Base-by-base conservation (phyloP, 2,113 vertebrate species). In the Corythornis madagascariensis region DNA sequence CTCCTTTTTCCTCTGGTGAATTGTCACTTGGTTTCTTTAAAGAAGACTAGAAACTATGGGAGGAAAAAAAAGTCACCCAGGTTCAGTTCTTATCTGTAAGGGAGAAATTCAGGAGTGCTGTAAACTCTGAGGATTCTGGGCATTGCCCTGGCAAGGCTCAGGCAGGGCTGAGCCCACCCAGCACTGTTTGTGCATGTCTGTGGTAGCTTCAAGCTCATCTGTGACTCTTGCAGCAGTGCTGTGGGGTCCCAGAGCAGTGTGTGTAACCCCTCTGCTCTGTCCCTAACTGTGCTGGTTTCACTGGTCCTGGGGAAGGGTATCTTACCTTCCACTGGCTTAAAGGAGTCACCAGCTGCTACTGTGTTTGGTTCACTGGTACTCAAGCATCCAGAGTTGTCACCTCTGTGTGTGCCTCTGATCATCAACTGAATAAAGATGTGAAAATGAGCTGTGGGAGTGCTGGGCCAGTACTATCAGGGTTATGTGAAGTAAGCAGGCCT, bases 131-230 rank as follows among this genome's bases (percentile, higher is more conserved):
- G 40, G 64, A 17, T 71, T 47, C 53, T 70, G 56, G 65, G 73
- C 56, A 38, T 7, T 33, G 38, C 24, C 57, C 12, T 20, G 19
- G 70, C 56, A 10, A 55, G 72, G 45, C 59, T 79, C 24, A 40
- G 48, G 31, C 24, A 40, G 48, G 31, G 48, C 63, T 67, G 55
- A 83, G 69, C 61, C 70, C 48, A 9, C 8, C 69, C 38, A 13
- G 4, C 7, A 3, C 19, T 16, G 15, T 4, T 8, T 7, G 47
- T 67, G n/a, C 2, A 0, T 0, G 8, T 8, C 4, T 0, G 1
- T 47, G 40, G 31, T 53, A 77, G 52, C 47, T 61, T 47, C 11
- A 16, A 19, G 38, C 25, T 40, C 11, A 40, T 6, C 53, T 0
- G 0, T 40, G n/a, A 22, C 18, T 70, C 43, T 26, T 1, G 1